Percentiles rank a stretch among this genome's conserved stretches.
Conservation (phyloP, 2,888 invertebrate species). For the Cephus rjabovi region DNA sequence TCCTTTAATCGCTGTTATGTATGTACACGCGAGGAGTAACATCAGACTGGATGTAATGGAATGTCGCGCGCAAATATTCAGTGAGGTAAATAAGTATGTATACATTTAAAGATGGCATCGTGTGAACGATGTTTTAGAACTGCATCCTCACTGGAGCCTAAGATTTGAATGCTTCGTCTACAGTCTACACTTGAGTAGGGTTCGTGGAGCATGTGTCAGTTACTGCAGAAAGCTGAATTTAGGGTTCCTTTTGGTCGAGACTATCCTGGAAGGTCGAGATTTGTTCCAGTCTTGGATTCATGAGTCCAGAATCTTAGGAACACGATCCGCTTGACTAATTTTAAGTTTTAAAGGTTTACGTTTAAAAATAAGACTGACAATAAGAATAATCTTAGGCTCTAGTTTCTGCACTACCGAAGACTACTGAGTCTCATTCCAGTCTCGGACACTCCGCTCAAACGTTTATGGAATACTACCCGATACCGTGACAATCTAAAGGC, state of each 20-base stretch:
- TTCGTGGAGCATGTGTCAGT: neutral
- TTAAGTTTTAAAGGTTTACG: neutral
- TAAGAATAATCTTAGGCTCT: neutral
- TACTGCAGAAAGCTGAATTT: neutral
- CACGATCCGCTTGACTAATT: neutral
- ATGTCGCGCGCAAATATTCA: neutral
- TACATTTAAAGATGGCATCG: neutral
- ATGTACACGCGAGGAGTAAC: neutral
- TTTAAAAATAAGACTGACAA: neutral
- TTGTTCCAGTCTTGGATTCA: neutral
- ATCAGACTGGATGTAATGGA: neutral
- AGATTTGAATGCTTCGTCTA: neutral
- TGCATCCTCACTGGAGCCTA: neutral
- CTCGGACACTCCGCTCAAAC: neutral
- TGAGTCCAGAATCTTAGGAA: neutral
- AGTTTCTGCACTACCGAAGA: constrained; percentile 51
- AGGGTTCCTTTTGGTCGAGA: neutral
- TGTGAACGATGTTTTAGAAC: neutral
- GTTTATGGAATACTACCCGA: neutral
- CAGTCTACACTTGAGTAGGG: neutral
- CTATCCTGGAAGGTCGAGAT: neutral
- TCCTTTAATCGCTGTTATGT: neutral
- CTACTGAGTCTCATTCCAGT: constrained; percentile 51
- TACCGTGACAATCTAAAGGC: neutral
- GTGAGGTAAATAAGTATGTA: neutral